A percentile compares a stretch with the other conserved stretches of the same genome.
Evolutionary conservation across 2,888 invertebrate species (phyloP).

Genomic region (Diplazon laetatorius): DNA sequence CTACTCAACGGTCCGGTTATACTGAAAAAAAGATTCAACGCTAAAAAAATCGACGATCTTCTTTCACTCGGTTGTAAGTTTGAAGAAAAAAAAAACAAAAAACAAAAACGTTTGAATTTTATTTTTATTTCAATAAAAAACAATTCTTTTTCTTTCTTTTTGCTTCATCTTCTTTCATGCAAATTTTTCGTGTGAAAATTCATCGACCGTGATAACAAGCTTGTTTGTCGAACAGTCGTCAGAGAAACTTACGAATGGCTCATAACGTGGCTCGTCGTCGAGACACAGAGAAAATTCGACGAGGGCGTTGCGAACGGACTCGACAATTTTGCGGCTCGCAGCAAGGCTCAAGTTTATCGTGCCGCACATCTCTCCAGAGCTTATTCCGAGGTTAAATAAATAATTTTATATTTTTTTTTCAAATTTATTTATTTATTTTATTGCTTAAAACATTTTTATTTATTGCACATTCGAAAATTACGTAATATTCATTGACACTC

Average conservation of each 20-base stretch:
- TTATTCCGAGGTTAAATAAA: slow-evolving; percentile 87
- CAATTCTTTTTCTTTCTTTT: no score
- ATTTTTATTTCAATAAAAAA: slow-evolving; percentile 24
- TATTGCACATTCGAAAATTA: not conserved
- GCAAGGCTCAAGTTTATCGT: slow-evolving; percentile 91
- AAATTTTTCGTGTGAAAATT: not conserved
- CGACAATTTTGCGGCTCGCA: slow-evolving; percentile 90
- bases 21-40: slow-evolving; percentile 80
- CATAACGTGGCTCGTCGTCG: slow-evolving; percentile 89
- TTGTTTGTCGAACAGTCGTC: slow-evolving; percentile 85
- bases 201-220: not conserved
- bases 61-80: slow-evolving; percentile 81
- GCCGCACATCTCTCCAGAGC: slow-evolving; percentile 89
- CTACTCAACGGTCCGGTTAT: slow-evolving; percentile 84
- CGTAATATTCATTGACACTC: not conserved
- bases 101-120: no score
- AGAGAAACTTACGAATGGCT: slow-evolving; percentile 92
- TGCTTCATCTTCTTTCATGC: no score
- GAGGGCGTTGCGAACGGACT: slow-evolving; percentile 84
- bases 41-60: slow-evolving; percentile 75
- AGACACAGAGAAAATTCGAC: slow-evolving; percentile 87
- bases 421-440: not conserved
- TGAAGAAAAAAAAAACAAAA: no score
- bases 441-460: not conserved
- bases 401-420: not conserved